phyloP scores from a whole-genome alignment of 1,140 invertebrate genomes.

The Drosophila lowei region DNA sequence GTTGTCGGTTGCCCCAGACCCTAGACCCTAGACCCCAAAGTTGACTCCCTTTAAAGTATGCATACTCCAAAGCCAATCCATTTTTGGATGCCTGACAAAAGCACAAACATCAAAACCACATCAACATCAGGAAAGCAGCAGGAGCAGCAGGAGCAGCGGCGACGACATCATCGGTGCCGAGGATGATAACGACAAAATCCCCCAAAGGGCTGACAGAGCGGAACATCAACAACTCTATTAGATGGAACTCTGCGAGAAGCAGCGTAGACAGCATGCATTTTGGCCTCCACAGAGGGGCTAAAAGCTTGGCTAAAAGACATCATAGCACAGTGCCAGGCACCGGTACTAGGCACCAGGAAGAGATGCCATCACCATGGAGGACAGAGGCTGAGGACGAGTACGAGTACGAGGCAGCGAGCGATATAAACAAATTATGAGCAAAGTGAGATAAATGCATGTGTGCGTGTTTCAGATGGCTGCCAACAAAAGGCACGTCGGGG shows the following conservation, averaged over 20 bases:
- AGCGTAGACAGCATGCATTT: slow-evolving; percentile 48
- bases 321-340: slow-evolving; percentile 1
- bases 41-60: slow-evolving; percentile 43
- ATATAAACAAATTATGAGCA: slow-evolving; percentile 81
- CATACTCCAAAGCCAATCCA: slow-evolving; percentile 38
- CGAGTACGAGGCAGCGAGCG: slow-evolving; percentile 48
- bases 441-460: slow-evolving; percentile 76
- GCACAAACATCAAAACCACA: slow-evolving; percentile 77
- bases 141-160: slow-evolving; percentile 13
- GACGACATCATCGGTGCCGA: slow-evolving; percentile 29
- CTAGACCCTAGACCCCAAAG: slow-evolving; percentile 33
- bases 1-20: not conserved
- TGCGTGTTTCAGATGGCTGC: slow-evolving; percentile 45
- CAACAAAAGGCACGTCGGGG: slow-evolving; percentile 37
- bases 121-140: slow-evolving; percentile 42
- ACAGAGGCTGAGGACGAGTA: slow-evolving; percentile 2
- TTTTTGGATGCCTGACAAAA: slow-evolving; percentile 47
- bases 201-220: slow-evolving; percentile 70
- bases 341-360: slow-evolving; percentile 18
- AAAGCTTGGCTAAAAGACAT: slow-evolving; percentile 44
- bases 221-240: slow-evolving; percentile 77
- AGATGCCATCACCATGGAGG: slow-evolving; percentile 11
- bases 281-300: slow-evolving; percentile 20
- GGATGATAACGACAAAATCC: slow-evolving; percentile 61
- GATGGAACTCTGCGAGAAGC: slow-evolving; percentile 50